Base-by-base conservation (phyloP, 2,888 invertebrate species). In the Cantharis rustica region DNA sequence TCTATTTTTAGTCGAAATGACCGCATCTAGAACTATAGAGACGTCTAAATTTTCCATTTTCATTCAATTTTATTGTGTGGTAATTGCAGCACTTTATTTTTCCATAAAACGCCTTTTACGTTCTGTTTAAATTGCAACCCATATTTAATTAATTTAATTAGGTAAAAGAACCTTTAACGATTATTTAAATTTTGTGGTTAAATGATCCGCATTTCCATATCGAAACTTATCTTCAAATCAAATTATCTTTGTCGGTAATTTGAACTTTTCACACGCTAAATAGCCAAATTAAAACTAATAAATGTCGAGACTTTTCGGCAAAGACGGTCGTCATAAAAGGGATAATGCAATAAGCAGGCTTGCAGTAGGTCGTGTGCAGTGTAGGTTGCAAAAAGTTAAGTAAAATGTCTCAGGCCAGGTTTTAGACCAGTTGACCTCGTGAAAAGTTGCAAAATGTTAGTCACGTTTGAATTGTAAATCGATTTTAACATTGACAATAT, bases 401-500 rank as follows among this genome's bases (percentile, higher is more conserved):
- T 73, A 74, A 79, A 80, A 79, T 79, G 78, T 80, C 80, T 79
- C 75, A 75, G 78, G 75, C 78, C 75, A 73, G 80, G 77, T 78
- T 77, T 78, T 75, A 75, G 78, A 80, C 79, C 76, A 69, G 80
- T 72, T 76, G 80, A 80, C 80, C 80, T 80, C 80, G 80, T 73
- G 70, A 72, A 73, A 74, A 62, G 70, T 79, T 79, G 79, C 76
- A 78, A 79, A 79, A 79, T 75, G 74, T 77, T 71, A 77, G 74
- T 79, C 76, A 77, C 77, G 75, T 69, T 72, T 69, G 69, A 71
- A 66, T 74, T 74, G 26, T 31, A 74, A 70, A 68, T 73, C 73
- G 74, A 74, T 74, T 74, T 74, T 62, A 23, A 27, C 70, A 70
- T 73, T 69, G 74, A 66, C 64, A 66, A 66, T 66, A 79, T 76